These are phyloP conservation scores for Macrosiphum euphorbiae DNA, from an alignment of 2,888 invertebrate genomes.

Conservation along the genomic window DNA sequence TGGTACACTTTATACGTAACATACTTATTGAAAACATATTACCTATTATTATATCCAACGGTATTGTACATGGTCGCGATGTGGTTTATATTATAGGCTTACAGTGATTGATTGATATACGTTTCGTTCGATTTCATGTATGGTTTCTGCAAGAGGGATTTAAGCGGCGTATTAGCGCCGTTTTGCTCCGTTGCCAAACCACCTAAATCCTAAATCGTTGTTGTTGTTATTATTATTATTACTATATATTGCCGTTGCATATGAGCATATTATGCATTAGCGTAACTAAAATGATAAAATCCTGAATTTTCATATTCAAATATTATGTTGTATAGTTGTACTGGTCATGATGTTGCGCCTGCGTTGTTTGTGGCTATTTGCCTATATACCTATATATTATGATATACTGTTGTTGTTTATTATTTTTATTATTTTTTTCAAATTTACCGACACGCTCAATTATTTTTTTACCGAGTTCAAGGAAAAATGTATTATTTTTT, in stretches of 20 bases:
- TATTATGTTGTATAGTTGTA: neutral
- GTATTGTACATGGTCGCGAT: neutral
- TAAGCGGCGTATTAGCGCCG: neutral
- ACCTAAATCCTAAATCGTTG: neutral
- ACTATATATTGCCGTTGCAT: neutral
- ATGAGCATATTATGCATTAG: neutral
- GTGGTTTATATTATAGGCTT: neutral
- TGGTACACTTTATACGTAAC: neutral
- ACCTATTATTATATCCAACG: neutral
- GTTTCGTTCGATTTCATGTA: constrained; percentile 24
- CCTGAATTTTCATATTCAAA: neutral
- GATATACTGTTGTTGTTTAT: neutral
- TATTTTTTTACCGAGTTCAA: constrained; percentile 27
- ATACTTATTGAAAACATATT: neutral
- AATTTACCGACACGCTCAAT: constrained; percentile 14
- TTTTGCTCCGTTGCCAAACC: constrained; percentile 24
- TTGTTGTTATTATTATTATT: neutral
- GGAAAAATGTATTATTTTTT: constrained; percentile 2
- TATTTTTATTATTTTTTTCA: neutral
- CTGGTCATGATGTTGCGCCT: neutral
- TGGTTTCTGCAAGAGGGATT: constrained; percentile 18
- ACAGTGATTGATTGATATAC: neutral
- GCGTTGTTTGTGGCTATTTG: neutral
- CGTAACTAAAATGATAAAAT: constrained; percentile 55
- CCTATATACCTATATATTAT: no score